These are phyloP conservation scores for Julus scandinavius DNA, from an alignment of 2,888 invertebrate species.

Conservation along the genomic window DNA sequence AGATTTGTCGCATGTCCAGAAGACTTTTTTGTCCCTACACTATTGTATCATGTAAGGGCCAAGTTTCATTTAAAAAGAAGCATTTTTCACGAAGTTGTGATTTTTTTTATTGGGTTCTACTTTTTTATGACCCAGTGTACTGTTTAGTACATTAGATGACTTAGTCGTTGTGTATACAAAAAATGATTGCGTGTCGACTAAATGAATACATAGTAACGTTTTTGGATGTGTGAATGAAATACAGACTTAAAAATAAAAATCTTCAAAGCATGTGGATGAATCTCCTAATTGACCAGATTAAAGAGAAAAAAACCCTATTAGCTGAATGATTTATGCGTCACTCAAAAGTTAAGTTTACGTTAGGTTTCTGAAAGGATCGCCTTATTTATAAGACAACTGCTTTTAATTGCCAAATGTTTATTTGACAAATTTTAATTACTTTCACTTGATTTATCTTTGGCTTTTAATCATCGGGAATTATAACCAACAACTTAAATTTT, in stretches of 20 bases:
- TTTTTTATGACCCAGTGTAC: no score
- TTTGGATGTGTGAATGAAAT: neutral
- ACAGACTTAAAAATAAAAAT: neutral
- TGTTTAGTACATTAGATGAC: no score
- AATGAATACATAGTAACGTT: neutral
- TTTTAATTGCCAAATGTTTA: neutral
- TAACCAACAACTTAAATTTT: neutral
- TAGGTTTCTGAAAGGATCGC: neutral
- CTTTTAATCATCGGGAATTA: neutral
- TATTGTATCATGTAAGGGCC: no score
- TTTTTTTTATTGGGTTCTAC: no score
- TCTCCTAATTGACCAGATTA: neutral
- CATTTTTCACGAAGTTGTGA: no score
- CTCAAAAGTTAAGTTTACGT: neutral
- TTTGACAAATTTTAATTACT: conserved; percentile 40
- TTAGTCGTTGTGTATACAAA: no score
- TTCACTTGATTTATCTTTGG: neutral
- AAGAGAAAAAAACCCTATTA: neutral
- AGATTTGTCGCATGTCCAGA: no score
- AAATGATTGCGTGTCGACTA: no score
- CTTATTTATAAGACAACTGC: neutral
- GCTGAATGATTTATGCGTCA: neutral
- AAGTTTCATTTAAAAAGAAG: no score
- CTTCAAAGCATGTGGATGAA: neutral
- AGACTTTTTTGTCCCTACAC: no score